Evolutionary conservation across 1,140 invertebrate species (phyloP), one percentile per base, ranked within the genome.

Genomic region (Pinna nobilis): DNA sequence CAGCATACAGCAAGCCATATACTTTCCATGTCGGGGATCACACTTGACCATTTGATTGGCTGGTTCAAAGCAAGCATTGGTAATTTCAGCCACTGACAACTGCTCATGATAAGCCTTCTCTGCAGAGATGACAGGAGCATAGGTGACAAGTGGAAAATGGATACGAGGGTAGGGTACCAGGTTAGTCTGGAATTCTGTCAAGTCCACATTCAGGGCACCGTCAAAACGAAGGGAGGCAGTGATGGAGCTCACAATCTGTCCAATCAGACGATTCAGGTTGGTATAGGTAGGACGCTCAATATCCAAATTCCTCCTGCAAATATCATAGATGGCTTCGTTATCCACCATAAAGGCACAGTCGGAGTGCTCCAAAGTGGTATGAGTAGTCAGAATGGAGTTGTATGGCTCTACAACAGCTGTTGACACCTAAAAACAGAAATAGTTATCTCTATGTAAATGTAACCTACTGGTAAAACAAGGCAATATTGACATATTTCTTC

Each of bases 31-130:
- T 81, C 95, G 92, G 6, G 95, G 95, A 88, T 96, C 95, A 88
- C 95, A 96, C 88, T 96, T 96, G 20, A 96, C 95, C 95, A 96
- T 96, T 91, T 96, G 95, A 90, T 96, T 96, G 80, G 93, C 92
- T 35, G 94, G 94, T 87, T 96, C 94, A 89, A 96, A 96, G 89
- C 94, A 95, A 13, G 94, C 92, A 76, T 83, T 85, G 57, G 83
- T 88, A 67, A 97, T 96, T 87, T 96, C 95, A 37, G 93, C 92
- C n/a, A 96, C 88, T 13, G 84, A 86, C 49, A 88, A 69, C 79
- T 88, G 88, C 79, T 89, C 88, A 75, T 89, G 88, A 77, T 87
- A 87, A 7, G 87, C 88, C 74, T 89, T 88, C 74, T 88, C 86
- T 39, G 86, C 83, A 49, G 87, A 87, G 37, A 88, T 84, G 65